Evolutionary conservation across 2,888 invertebrate species (phyloP).

Genomic region (Lymantria monacha): DNA sequence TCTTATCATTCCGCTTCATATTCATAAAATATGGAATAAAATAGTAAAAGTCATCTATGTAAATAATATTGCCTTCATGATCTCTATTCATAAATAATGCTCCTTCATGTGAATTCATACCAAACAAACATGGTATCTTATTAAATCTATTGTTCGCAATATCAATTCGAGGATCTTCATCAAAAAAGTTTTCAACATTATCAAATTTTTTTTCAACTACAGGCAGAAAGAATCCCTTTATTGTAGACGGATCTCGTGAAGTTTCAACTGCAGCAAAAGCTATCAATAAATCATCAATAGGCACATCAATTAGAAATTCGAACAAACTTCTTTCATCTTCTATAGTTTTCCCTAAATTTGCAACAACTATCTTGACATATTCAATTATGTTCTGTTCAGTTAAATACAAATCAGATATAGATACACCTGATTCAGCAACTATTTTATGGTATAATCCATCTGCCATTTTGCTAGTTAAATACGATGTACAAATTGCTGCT

Average conservation of each 20-base stretch:
- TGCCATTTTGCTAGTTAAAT: slow-evolving; percentile 55
- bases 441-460: slow-evolving; percentile 56
- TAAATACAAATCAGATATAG: slow-evolving; percentile 55
- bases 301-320: slow-evolving; percentile 44
- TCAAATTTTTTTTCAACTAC: slow-evolving; percentile 60
- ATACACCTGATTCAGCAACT: slow-evolving; percentile 58
- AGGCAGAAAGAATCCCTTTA: slow-evolving; percentile 52
- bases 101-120: slow-evolving; percentile 55
- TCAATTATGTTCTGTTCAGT: slow-evolving; percentile 50
- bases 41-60: slow-evolving; percentile 47
- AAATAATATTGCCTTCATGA: slow-evolving; percentile 44
- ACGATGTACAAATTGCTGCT: slow-evolving; percentile 44
- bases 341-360: slow-evolving; percentile 48
- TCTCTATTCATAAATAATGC: slow-evolving; percentile 52
- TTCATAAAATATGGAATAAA: slow-evolving; percentile 52
- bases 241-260: slow-evolving; percentile 33
- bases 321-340: slow-evolving; percentile 40
- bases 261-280: slow-evolving; percentile 49
- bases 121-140: slow-evolving; percentile 48
- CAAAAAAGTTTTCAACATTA: slow-evolving; percentile 51
- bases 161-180: slow-evolving; percentile 46
- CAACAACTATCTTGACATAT: slow-evolving; percentile 49
- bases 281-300: slow-evolving; percentile 53
- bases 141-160: slow-evolving; percentile 43
- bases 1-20: slow-evolving; percentile 31